Base-by-base conservation (phyloP, 2,888 invertebrate species). In the Opisthograptis luteolata region DNA sequence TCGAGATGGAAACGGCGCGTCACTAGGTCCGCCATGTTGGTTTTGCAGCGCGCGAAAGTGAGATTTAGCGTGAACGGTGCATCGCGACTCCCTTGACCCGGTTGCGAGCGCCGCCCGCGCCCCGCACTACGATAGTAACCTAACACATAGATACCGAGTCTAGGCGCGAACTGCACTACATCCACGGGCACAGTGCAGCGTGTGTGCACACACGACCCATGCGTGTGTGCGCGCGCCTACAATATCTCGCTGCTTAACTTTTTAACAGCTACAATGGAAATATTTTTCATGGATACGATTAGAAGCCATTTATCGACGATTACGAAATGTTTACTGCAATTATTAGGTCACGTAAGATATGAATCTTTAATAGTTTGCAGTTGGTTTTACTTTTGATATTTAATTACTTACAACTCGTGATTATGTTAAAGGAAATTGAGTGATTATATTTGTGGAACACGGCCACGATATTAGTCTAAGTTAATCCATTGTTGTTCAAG, bases 1-100 rank as follows among this genome's bases (percentile, higher is more conserved):
- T 75, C 75, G 84, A 81, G 74, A 80, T 71, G 74, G 80, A 82
- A 81, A 70, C 68, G 61, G 76, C 74, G 68, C 80, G 84, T 83
- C 81, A 81, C 79, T 77, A 73, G 63, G 68, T 66, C 84, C 73
- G 87, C 85, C 85, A 85, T 85, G 79, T 84, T 83, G 74, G 81
- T 79, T 79, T 76, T 84, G 82, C 84, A 80, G 80, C 85, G 84
- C 85, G 87, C 89, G 90, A 90, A 90, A 90, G 90, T 90, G 89
- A 90, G 89, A 87, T 90, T 89, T 87, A 86, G 80, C 86, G 84
- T 79, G 84, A 86, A 80, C 87, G 87, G 84, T 89, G 90, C 89
- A 89, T 87, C 89, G 87, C 79, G 77, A 71, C 78, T 88, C 89
- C 89, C 89, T 89, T 90, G 90, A 90, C 90, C 89, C 78, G 82